Evolutionary conservation across 2,797 vertebrate genomes (phyloP), one percentile per base, ranked within the genome.

Genomic region (Dendrocincla fuliginosa): DNA sequence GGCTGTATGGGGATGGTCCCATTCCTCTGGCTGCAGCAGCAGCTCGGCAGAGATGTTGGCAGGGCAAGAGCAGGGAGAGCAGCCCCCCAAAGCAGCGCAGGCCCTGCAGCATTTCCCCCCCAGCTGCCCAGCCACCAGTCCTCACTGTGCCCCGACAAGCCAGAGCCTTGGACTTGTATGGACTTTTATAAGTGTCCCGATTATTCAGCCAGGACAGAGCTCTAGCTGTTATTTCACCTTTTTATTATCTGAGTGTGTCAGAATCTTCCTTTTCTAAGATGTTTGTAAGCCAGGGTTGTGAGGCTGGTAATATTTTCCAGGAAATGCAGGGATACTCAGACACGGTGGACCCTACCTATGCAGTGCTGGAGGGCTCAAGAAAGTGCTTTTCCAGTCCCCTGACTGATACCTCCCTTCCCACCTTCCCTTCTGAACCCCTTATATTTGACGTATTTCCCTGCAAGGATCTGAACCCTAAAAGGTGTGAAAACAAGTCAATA

Each of bases 31-130:
- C 32, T 39, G 60, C 47, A 52, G 35, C 30, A 4, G 12, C 33
- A 28, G 59, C 56, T 52, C 37, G 0, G 11, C 52, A 42, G n/a
- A 60, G 76, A 9, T 4, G 17, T 6, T 7, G 46, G 16, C 33
- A 9, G 63, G 63, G n/a, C 23, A 13, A 59, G 20, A 20, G 50
- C 12, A 18, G 44, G 19, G 25, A 33, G 23, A 33, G 2, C 7
- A 53, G 17, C 10, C 13, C 35, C 16, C 18, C 37, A 9, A 13
- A 33, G 67, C 22, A 18, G 28, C 9, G 18, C 37, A 44, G 49
- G 16, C n/a, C 9, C 13, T 1, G 3, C 1, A 3, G 13, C n/a
- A 42, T 5, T 22, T 13, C 5, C n/a, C 9, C 10, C 2, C 5
- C 9, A 1, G 28, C 60, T 33, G 23, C n/a, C 41, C 7, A 3